phyloP scores from a whole-genome alignment of 1,140 invertebrate species.

The Prorops nasuta region DNA sequence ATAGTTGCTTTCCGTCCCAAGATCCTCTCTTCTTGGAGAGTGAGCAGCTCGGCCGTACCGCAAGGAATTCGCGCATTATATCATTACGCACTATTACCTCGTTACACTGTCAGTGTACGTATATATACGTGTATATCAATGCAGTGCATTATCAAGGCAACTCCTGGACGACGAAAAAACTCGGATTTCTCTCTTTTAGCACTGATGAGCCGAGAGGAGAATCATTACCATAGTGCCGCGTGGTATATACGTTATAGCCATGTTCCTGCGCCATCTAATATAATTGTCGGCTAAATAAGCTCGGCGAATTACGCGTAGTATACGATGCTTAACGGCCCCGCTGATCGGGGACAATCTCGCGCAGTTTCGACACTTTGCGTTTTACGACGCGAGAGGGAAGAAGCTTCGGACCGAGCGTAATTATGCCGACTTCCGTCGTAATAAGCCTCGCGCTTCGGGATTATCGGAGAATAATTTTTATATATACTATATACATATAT shows the following conservation, averaged over 20 bases:
- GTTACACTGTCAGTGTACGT: too few species aligned
- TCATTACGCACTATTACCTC: slow-evolving; percentile 47
- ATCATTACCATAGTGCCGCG: slow-evolving; percentile 25
- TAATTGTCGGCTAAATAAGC: slow-evolving; percentile 34
- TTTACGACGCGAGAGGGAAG: background rate
- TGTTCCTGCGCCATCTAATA: slow-evolving; percentile 8
- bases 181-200: slow-evolving; percentile 7
- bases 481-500: too few species aligned
- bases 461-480: background rate
- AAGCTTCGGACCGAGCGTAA: slow-evolving; percentile 21
- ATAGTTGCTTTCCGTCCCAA: slow-evolving; percentile 7
- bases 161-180: slow-evolving; percentile 26
- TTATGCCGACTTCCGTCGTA: slow-evolving; percentile 17
- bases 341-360: slow-evolving; percentile 24
- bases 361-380: too few species aligned
- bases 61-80: slow-evolving; percentile 41
- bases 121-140: too few species aligned
- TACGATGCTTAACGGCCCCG: slow-evolving; percentile 28
- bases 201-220: slow-evolving; percentile 24
- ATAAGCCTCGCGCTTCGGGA: background rate
- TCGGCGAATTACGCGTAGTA: slow-evolving; percentile 35
- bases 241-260: background rate
- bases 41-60: slow-evolving; percentile 11
- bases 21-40: too few species aligned
- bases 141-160: slow-evolving; percentile 34